These are phyloP conservation scores for Bruchidius siliquastri DNA, from an alignment of 2,888 invertebrate species.

Conservation along the genomic window DNA sequence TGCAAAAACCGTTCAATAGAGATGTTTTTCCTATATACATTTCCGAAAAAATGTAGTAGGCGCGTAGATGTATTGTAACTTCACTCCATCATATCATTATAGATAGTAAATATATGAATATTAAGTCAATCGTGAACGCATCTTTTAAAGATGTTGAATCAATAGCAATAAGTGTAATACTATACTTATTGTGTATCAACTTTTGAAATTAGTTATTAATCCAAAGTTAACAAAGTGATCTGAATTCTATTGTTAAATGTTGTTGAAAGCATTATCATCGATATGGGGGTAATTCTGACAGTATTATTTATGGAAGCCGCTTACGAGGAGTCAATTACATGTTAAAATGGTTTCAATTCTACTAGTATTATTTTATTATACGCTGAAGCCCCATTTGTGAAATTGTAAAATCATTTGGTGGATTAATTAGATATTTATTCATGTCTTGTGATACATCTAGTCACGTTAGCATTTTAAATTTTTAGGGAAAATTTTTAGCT, in stretches of 20 bases:
- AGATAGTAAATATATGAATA: neutral
- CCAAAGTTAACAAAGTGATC: slow-evolving; percentile 29
- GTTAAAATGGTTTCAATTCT: neutral
- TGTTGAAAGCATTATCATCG: slow-evolving; percentile 14
- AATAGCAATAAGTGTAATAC: slow-evolving; percentile 29
- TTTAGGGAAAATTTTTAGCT: neutral
- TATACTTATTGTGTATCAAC: slow-evolving; percentile 14
- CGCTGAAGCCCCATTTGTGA: neutral
- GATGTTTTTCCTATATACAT: neutral
- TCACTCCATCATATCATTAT: slow-evolving; percentile 1
- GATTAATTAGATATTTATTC: neutral
- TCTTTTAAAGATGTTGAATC: slow-evolving; percentile 5
- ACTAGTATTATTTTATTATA: neutral
- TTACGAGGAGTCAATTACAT: neutral
- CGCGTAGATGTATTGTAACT: neutral
- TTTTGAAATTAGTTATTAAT: slow-evolving; percentile 25
- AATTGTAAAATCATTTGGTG: neutral
- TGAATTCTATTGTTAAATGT: slow-evolving; percentile 28
- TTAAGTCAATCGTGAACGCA: neutral
- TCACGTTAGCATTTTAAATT: neutral
- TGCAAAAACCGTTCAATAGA: neutral
- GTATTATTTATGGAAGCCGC: neutral
- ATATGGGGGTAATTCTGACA: neutral
- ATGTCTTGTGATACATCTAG: neutral
- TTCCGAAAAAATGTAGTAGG: neutral